Evolutionary conservation across 2,113 vertebrate genomes (phyloP).

Genomic region (Casuarius casuarius): DNA sequence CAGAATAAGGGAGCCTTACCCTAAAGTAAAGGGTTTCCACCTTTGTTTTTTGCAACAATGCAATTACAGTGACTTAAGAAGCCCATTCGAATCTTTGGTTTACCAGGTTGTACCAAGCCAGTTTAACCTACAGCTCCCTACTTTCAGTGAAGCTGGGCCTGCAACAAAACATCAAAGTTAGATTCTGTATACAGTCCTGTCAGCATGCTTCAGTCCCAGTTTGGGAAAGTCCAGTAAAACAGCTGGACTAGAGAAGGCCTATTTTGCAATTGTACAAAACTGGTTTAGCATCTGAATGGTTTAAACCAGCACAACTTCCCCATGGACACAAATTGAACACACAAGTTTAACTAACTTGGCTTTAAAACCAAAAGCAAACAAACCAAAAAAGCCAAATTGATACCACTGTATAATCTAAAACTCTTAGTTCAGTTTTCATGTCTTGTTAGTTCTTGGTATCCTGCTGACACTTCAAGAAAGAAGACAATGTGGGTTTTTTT

Average conservation of each 20-base stretch:
- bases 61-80: neutral
- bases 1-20: neutral
- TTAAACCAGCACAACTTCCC: neutral
- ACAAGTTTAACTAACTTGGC: neutral
- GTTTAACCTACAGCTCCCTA: neutral
- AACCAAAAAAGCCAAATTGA: neutral
- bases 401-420: neutral
- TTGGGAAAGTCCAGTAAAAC: neutral
- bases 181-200: neutral
- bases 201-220: neutral
- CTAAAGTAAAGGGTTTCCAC: neutral
- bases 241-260: neutral
- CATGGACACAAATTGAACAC: rapidly evolving
- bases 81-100: neutral
- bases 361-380: neutral
- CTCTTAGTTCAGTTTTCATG: neutral
- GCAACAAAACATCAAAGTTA: neutral
- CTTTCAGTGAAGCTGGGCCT: neutral
- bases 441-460: neutral
- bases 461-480: neutral
- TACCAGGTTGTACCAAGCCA: neutral
- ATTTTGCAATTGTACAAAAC: neutral
- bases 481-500: neutral
- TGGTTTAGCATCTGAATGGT: neutral
- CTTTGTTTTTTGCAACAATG: neutral